Percentiles rank a stretch among this genome's conserved stretches.
Conservation (phyloP, 92 coral and sea anemone species). For the Epizoanthus rinbou region DNA sequence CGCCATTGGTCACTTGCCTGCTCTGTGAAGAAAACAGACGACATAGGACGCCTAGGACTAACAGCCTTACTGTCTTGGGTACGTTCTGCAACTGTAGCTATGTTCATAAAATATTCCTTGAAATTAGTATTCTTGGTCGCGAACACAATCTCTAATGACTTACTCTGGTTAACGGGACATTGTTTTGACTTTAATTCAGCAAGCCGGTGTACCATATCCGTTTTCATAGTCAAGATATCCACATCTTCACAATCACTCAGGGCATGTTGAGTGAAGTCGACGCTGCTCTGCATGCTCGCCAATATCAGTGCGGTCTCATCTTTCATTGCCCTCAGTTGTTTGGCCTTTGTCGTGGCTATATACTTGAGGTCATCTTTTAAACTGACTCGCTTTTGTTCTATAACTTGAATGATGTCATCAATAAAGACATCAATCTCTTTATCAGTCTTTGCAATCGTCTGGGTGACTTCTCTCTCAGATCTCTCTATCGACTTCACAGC, state of each 20-base stretch:
- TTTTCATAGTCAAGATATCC: conserved; percentile 55
- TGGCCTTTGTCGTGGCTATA: conserved; percentile 31
- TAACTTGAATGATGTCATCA: conserved; percentile 35
- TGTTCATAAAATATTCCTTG: background rate
- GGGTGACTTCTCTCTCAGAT: conserved; percentile 10
- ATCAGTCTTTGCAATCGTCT: conserved; percentile 16
- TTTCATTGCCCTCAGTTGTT: conserved; percentile 38
- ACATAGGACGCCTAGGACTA: too few species aligned
- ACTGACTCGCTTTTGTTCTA: conserved; percentile 39
- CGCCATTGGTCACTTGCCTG: too few species aligned
- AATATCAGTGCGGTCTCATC: conserved; percentile 22
- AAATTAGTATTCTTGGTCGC: background rate
- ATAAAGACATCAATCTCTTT: conserved; percentile 44
- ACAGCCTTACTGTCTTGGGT: background rate
- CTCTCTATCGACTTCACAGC: conserved; percentile 36
- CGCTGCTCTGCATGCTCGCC: conserved; percentile 52
- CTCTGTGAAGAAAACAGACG: too few species aligned
- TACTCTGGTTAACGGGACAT: background rate
- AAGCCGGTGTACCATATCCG: conserved; percentile 46
- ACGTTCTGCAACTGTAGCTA: conserved; percentile 17
- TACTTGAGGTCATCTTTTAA: conserved; percentile 35
- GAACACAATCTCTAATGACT: conserved; percentile 9
- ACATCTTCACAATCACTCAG: conserved; percentile 48
- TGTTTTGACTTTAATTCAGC: too few species aligned
- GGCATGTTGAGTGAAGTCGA: conserved; percentile 53